These are phyloP conservation scores for Colletes latitarsis DNA, from an alignment of 1,140 invertebrate species.

Conservation along the genomic window DNA sequence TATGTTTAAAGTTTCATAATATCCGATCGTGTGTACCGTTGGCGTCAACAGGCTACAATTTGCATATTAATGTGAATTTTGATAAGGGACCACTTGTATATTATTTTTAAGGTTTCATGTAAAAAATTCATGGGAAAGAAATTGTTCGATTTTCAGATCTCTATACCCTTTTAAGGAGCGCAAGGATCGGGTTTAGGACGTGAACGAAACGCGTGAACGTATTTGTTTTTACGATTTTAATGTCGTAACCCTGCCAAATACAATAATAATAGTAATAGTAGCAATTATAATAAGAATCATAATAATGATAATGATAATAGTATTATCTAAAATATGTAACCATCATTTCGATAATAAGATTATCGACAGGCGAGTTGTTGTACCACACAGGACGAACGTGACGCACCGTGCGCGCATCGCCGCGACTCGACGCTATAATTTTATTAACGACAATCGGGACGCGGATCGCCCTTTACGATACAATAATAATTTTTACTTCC, in stretches of 20 bases:
- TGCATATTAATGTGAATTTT: too few relatives aligned
- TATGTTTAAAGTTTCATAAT: too few relatives aligned
- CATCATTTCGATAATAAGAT: constrained; percentile 69
- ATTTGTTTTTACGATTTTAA: constrained; percentile 75
- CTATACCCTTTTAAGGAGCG: neutral
- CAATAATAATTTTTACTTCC: constrained; percentile 55
- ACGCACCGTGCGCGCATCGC: constrained; percentile 20
- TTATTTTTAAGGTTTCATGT: too few relatives aligned
- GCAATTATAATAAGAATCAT: constrained; percentile 74
- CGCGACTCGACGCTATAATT: constrained; percentile 45
- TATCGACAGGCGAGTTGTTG: constrained; percentile 58
- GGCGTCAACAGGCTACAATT: too few relatives aligned
- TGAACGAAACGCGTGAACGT: neutral
- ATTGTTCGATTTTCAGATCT: too few relatives aligned
- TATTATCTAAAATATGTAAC: constrained; percentile 74
- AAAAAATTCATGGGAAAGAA: too few relatives aligned
- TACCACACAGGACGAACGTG: constrained; percentile 41
- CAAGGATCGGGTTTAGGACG: neutral
- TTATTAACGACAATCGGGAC: constrained; percentile 53
- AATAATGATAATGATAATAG: constrained; percentile 72
- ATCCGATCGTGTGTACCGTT: too few relatives aligned
- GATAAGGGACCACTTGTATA: too few relatives aligned
- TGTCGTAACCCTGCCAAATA: constrained; percentile 82
- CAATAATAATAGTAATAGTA: constrained; percentile 81
- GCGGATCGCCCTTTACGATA: constrained; percentile 39